phyloP scores from a whole-genome alignment of 2,797 vertebrate genomes.

The Halcyon chelicuti region DNA sequence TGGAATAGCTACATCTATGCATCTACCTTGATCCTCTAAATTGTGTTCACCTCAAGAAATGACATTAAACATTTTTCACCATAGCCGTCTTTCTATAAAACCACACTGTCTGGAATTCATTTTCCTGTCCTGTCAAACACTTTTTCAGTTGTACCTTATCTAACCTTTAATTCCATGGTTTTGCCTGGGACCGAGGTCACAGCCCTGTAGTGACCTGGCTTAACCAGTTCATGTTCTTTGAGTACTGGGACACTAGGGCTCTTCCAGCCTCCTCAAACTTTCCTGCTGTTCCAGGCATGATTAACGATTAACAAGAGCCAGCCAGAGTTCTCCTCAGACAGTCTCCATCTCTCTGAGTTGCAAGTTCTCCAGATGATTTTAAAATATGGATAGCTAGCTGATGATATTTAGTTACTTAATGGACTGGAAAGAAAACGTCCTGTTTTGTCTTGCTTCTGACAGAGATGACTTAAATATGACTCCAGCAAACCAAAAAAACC shows the following conservation, averaged over 20 bases:
- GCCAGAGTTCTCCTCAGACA: neutral
- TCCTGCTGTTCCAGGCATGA: neutral
- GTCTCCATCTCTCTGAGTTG: neutral
- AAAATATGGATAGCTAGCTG: neutral
- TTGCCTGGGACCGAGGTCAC: neutral
- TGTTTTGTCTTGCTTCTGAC: neutral
- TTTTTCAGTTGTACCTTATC: neutral
- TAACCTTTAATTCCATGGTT: neutral
- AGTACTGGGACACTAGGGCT: neutral
- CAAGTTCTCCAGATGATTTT: neutral
- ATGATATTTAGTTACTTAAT: neutral
- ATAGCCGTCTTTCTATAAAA: neutral
- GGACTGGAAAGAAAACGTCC: neutral
- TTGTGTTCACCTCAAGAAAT: neutral
- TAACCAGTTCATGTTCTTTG: neutral
- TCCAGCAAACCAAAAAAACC: neutral
- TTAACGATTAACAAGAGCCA: neutral
- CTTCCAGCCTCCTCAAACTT: neutral
- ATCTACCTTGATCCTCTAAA: neutral
- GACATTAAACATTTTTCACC: neutral
- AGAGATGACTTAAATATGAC: neutral
- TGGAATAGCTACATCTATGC: neutral
- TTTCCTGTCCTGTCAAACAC: neutral
- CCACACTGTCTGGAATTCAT: neutral
- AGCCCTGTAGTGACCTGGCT: neutral